These are phyloP conservation scores for Parasteatoda tepidariorum DNA, from an alignment of 1,140 invertebrate species.

Conservation along the genomic window DNA sequence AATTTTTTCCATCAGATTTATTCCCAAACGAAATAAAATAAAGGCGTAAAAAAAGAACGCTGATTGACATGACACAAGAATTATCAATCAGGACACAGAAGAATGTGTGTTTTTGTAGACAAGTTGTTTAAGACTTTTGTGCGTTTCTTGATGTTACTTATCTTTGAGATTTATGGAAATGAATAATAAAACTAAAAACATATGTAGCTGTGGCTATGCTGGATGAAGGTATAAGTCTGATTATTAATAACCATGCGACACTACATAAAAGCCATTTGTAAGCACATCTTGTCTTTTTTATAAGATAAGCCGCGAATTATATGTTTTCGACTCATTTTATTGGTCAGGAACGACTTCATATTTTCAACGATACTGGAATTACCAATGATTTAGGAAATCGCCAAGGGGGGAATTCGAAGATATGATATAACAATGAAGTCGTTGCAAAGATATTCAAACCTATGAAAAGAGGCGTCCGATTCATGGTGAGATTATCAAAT, in stretches of 20 bases:
- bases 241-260: slow-evolving; percentile 31
- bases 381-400: neutral
- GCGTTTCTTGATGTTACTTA: slow-evolving; percentile 20
- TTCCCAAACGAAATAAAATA: no score
- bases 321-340: slow-evolving; percentile 14
- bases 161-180: slow-evolving; percentile 26
- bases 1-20: no score
- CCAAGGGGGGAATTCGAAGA: neutral
- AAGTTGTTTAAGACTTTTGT: slow-evolving; percentile 25
- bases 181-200: neutral
- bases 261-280: slow-evolving; percentile 25
- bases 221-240: neutral
- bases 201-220: neutral
- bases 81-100: slow-evolving; percentile 1
- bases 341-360: slow-evolving; percentile 1
- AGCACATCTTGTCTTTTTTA: neutral
- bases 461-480: no score
- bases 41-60: no score
- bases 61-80: no score
- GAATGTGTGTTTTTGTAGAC: slow-evolving; percentile 18
- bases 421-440: neutral
- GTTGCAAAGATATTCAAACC: no score
- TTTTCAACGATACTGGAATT: slow-evolving; percentile 17
- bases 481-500: no score
- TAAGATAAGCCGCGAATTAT: slow-evolving; percentile 31